phyloP scores from a whole-genome alignment of 2,888 invertebrate genomes.

The Oscheius sp. region DNA sequence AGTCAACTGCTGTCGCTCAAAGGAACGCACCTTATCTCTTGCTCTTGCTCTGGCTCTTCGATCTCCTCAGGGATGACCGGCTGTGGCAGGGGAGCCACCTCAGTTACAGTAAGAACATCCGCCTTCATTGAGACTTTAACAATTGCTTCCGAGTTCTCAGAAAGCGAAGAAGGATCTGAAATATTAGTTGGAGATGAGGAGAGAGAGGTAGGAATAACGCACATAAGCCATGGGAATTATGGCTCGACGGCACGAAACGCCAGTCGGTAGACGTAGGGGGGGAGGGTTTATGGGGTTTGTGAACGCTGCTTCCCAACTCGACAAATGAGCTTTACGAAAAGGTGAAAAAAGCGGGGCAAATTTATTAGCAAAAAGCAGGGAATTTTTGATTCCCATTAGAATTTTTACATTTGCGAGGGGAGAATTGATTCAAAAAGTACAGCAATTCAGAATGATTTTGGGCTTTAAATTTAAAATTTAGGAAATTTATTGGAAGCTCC shows the following conservation, averaged over 20 bases:
- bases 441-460: no score
- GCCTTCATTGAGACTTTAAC: constrained; percentile 21
- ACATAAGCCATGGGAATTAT: constrained; percentile 23
- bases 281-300: background rate
- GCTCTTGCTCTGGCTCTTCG: background rate
- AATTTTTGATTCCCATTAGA: no score
- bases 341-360: background rate
- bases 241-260: background rate
- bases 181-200: no score
- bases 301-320: background rate
- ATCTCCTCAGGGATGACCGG: background rate
- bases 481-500: no score
- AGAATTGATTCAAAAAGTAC: no score
- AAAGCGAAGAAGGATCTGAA: constrained; percentile 4
- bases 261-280: no score
- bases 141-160: no score
- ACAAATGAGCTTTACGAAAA: background rate
- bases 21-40: constrained; percentile 14
- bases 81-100: background rate
- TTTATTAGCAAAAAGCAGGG: no score
- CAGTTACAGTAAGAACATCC: constrained; percentile 12
- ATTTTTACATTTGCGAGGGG: no score
- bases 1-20: background rate
- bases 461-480: no score
- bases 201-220: constrained; percentile 2